Percentiles rank a stretch among this genome's conserved stretches.
Evolutionary conservation across 1,140 invertebrate species (phyloP).

Genomic region (Macrosteles quadrilineatus): DNA sequence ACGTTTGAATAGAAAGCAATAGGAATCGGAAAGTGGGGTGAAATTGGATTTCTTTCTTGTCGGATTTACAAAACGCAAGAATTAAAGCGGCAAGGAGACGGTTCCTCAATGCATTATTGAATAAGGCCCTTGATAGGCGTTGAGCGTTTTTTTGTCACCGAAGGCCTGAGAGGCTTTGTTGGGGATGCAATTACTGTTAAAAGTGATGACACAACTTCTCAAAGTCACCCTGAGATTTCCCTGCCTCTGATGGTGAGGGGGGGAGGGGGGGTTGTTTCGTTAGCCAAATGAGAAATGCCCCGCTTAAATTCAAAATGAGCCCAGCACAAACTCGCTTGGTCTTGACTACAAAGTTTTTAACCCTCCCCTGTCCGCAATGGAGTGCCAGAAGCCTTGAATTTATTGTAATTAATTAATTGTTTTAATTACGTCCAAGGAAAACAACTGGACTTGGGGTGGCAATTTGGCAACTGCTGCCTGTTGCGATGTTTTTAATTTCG

Average conservation of each 20-base stretch:
- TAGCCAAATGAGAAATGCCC: slow-evolving; percentile 32
- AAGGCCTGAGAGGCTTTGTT: slow-evolving; percentile 14
- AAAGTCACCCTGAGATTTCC: slow-evolving; percentile 23
- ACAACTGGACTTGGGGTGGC: slow-evolving; percentile 2
- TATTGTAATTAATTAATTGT: slow-evolving; percentile 4
- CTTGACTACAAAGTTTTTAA: slow-evolving; percentile 17
- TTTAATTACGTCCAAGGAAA: slow-evolving; percentile 6
- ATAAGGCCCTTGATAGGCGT: slow-evolving; percentile 20
- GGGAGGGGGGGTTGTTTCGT: slow-evolving; percentile 18
- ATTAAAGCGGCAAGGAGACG: slow-evolving; percentile 8
- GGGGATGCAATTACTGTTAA: slow-evolving; percentile 32
- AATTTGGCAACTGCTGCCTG: background rate
- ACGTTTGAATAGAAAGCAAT: slow-evolving; percentile 13
- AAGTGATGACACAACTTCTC: slow-evolving; percentile 32
- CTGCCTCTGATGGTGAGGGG: background rate
- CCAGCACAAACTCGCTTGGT: background rate
- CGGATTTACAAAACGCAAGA: slow-evolving; percentile 26
- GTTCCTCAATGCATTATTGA: slow-evolving; percentile 20
- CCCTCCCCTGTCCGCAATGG: background rate
- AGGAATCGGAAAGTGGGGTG: background rate
- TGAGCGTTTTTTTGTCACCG: slow-evolving; percentile 14
- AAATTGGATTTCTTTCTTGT: slow-evolving; percentile 27
- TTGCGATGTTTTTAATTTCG: no score
- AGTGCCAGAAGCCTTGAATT: background rate
- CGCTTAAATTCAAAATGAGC: background rate